A percentile compares a stretch with the other conserved stretches of the same genome.
phyloP scores from a whole-genome alignment of 2,888 invertebrate species.

The Clunio marinus region DNA sequence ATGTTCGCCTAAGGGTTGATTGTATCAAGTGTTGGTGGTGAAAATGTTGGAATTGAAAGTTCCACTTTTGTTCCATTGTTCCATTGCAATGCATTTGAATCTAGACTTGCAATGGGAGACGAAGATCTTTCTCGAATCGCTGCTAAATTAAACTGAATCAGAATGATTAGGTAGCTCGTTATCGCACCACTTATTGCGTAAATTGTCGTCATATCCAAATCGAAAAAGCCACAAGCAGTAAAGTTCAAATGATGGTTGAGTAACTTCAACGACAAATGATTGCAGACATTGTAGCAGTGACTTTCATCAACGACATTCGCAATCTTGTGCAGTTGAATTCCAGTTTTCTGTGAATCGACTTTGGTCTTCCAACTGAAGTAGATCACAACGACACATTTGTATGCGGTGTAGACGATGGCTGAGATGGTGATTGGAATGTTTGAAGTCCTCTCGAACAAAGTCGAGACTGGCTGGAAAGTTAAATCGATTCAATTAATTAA shows the following conservation, averaged over 20 bases:
- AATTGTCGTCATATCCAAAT: slow-evolving; percentile 51
- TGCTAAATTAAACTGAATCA: slow-evolving; percentile 52
- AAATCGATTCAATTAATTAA: slow-evolving; percentile 29
- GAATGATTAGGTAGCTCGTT: slow-evolving; percentile 50
- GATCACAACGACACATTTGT: slow-evolving; percentile 50
- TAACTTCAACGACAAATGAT: slow-evolving; percentile 50
- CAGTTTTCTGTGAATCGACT: slow-evolving; percentile 49
- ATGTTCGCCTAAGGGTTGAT: no score
- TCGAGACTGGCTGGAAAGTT: slow-evolving; percentile 44
- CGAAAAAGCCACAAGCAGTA: slow-evolving; percentile 52
- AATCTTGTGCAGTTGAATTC: slow-evolving; percentile 50
- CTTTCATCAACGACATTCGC: slow-evolving; percentile 50
- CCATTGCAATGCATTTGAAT: no score
- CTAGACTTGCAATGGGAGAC: no score
- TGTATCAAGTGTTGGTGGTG: no score
- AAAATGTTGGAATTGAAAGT: no score
- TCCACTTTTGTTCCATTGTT: slow-evolving; percentile 12
- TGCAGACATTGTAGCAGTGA: slow-evolving; percentile 49
- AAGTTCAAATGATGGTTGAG: slow-evolving; percentile 51
- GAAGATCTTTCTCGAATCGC: slow-evolving; percentile 50
- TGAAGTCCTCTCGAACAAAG: slow-evolving; percentile 49
- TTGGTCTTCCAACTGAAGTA: slow-evolving; percentile 51
- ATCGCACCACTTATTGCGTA: slow-evolving; percentile 50
- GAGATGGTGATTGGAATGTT: slow-evolving; percentile 46
- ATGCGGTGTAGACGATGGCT: slow-evolving; percentile 47